These are phyloP conservation scores for Aratinga solstitialis DNA, from an alignment of 2,797 vertebrate species.

Conservation along the genomic window DNA sequence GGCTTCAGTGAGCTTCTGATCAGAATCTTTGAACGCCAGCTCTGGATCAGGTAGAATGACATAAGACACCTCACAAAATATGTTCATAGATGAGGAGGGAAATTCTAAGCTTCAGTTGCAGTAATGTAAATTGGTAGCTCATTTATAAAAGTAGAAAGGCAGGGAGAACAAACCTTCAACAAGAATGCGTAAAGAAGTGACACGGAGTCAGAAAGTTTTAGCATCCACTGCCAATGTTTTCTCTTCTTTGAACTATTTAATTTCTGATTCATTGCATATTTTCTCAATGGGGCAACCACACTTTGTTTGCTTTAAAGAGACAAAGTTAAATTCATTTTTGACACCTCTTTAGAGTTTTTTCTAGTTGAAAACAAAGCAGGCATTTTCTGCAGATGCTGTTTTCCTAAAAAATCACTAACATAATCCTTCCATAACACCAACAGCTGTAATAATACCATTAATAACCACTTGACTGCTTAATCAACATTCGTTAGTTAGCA, in stretches of 20 bases:
- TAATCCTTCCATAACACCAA: conserved; percentile 4
- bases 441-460: conserved; percentile 61
- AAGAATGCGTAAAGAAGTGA: neutral
- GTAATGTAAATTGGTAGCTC: neutral
- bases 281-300: neutral
- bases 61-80: neutral
- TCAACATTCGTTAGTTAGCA: neutral
- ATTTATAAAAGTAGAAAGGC: neutral
- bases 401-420: conserved; percentile 18
- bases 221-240: neutral
- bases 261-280: neutral
- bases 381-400: conserved; percentile 31
- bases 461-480: conserved; percentile 16
- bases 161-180: neutral
- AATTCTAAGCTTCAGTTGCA: neutral
- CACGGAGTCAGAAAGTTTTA: neutral
- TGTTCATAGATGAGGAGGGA: neutral
- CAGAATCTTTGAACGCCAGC: neutral
- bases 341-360: conserved; percentile 24
- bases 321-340: neutral
- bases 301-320: neutral
- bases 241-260: neutral
- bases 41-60: neutral
- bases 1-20: neutral
- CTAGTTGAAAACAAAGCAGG: conserved; percentile 7